Conservation (phyloP, 1,140 invertebrate species). For the Pectinophora gossypiella region DNA sequence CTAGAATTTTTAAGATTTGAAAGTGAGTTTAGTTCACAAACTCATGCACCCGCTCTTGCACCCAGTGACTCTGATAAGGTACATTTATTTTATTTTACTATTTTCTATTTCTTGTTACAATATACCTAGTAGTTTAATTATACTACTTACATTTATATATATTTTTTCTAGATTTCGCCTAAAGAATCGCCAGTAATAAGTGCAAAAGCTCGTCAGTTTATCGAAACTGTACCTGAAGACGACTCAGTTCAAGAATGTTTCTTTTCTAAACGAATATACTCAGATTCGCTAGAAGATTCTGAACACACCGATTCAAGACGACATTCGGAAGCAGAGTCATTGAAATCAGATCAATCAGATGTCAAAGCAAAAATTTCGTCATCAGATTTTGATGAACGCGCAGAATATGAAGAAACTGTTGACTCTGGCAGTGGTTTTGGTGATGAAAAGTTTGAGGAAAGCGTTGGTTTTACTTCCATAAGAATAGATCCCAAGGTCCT, state of each 20-base stretch:
- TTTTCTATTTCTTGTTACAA: not conserved
- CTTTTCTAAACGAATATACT: constrained; percentile 74
- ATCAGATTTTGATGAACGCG: constrained; percentile 68
- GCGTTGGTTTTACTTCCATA: constrained; percentile 58
- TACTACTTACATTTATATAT: not conserved
- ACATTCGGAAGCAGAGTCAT: constrained; percentile 71
- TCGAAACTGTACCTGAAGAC: constrained; percentile 74
- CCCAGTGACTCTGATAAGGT: not conserved
- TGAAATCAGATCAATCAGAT: constrained; percentile 73
- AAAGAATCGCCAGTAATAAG: constrained; percentile 70
- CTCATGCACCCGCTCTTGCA: not conserved
- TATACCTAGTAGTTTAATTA: not conserved
- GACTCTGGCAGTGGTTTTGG: constrained; percentile 68
- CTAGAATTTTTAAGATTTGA: constrained; percentile 60
- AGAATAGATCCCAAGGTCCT: constrained; percentile 46
- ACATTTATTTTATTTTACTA: not conserved
- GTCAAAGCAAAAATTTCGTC: constrained; percentile 65
- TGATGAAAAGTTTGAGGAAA: constrained; percentile 70
- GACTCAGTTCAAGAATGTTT: constrained; percentile 74
- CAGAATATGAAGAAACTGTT: constrained; percentile 63
- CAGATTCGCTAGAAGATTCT: constrained; percentile 72
- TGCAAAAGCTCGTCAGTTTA: constrained; percentile 72
- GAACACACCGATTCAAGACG: constrained; percentile 71
- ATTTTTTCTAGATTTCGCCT: constrained; percentile 37
- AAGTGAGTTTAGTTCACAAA: constrained; percentile 47